Base-by-base conservation (phyloP, 2,113 vertebrate species). In the Australoheros scitulus region DNA sequence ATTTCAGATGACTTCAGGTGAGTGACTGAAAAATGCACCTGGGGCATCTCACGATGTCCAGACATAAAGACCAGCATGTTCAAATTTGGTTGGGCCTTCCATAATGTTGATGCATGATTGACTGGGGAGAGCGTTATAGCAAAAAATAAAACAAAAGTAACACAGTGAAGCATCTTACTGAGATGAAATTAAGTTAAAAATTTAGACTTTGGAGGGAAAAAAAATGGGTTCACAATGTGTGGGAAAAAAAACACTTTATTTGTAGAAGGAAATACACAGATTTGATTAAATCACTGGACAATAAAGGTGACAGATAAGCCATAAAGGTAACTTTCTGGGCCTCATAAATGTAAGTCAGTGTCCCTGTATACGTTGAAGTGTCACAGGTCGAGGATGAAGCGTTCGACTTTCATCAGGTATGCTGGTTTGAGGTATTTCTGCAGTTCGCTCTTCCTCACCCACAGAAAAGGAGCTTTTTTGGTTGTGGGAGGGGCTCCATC, bases 361-460 rank as follows among this genome's bases (percentile, higher is more conserved):
- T 87, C 76, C 26, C n/a, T 52, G 26, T 56, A 2, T 13, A 15
- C 26, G 52, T 64, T 29, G 18, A 4, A 56, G 36, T 1, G 11
- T 97, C 90, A 99, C 74, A 96, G 78, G 86, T 92, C 92, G 89
- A 97, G 79, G 72, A 99, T 80, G 91, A 99, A 98, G 50, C 77
- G 90, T 34, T 92, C 92, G 9, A 99, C 96, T 94, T 97, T 97
- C 78, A 94, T 95, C 92, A 96, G 85, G 93, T 99, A 99, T 5
- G 95, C 94, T 0, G 95, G 95, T 63, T 96, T 97, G 93, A 99
- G 94, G 86, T 97, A 98, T 90, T 95, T 92, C 65, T 95, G 94
- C 87, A 99, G 91, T 88, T 99, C 98, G 0, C 95, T 94, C 86
- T 96, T 97, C 80, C 94, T 96, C 92, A 96, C 93, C 98, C 98